These are phyloP conservation scores for Peribatodes rhomboidaria DNA, from an alignment of 2,888 invertebrate species.

Conservation along the genomic window DNA sequence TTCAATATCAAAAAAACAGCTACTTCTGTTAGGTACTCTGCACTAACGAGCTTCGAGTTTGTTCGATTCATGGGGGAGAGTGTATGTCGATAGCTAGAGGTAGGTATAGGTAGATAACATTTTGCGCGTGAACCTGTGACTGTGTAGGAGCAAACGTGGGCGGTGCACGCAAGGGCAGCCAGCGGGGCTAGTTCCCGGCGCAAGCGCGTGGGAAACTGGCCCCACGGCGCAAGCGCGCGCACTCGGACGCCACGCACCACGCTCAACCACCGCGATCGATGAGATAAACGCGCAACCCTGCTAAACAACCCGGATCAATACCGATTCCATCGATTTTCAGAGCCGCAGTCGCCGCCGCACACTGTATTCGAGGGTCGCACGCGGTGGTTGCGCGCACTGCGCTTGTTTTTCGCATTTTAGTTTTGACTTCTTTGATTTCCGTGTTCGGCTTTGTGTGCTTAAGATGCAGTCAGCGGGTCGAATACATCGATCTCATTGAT, in stretches of 20 bases:
- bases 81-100: no score
- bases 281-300: slow-evolving; percentile 92
- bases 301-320: slow-evolving; percentile 90
- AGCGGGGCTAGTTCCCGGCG: slow-evolving; percentile 58
- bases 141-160: slow-evolving; percentile 55
- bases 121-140: slow-evolving; percentile 78
- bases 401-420: slow-evolving; percentile 36
- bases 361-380: slow-evolving; percentile 80
- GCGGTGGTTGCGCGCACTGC: slow-evolving; percentile 82
- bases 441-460: slow-evolving; percentile 21
- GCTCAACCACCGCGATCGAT: slow-evolving; percentile 87
- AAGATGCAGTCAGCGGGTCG: slow-evolving; percentile 8
- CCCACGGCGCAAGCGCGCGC: slow-evolving; percentile 68
- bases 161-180: slow-evolving; percentile 65
- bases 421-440: slow-evolving; percentile 5
- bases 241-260: slow-evolving; percentile 52
- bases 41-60: background rate
- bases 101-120: slow-evolving; percentile 46
- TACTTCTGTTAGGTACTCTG: no score
- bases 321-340: slow-evolving; percentile 91
- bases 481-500: slow-evolving; percentile 28
- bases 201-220: slow-evolving; percentile 63
- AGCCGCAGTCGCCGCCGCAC: slow-evolving; percentile 88
- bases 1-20: no score
- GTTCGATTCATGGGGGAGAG: slow-evolving; percentile 1